Evolutionary conservation across 2,888 invertebrate species (phyloP), one percentile per base, ranked within the genome.

Genomic region (Sceliomorpha sp.): DNA sequence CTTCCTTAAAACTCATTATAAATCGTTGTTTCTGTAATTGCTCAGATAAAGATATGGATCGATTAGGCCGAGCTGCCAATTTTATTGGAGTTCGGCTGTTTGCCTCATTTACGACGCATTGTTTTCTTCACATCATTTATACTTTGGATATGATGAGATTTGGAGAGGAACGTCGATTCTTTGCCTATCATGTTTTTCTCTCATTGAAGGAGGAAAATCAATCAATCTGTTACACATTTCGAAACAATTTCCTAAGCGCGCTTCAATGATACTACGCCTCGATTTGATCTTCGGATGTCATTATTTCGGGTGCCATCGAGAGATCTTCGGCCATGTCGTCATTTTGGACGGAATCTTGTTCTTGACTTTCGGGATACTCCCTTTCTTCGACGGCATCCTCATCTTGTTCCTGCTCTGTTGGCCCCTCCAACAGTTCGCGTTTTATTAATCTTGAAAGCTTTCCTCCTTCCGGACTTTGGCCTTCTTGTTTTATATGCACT

Each of bases 11-110:
- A 73, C 74, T 78, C 74, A 77, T 70, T 83, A 86, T 81, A 86
- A 81, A 86, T 87, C 87, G 86, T 87, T 87, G 85, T 85, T 83
- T 77, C 78, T 66, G 77, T 73, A 80, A 86, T 85, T 87, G 86
- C 83, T 86, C 85, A 86, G 78, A 79, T 84, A 78, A 86, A 85
- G 87, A 87, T 87, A 87, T 87, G 87, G 83, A 86, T 87, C 81
- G 82, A 83, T 80, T 73, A 66, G 74, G 67, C 42, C 74, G 63
- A 42, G 26, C 44, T 64, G 50, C 59, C 71, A 64, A 62, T 64
- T 62, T 39, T 15, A 62, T 70, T 73, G 62, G 63, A 26, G 34
- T 51, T 10, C 56, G 20, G 5, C 13, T 20, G 39, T 39, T 20
- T 20, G 9, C n/a, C 12, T 39, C 24, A 3, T 9, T 32, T 32